These are phyloP conservation scores for Nudaria mundana DNA, from an alignment of 2,888 invertebrate species.

Conservation along the genomic window DNA sequence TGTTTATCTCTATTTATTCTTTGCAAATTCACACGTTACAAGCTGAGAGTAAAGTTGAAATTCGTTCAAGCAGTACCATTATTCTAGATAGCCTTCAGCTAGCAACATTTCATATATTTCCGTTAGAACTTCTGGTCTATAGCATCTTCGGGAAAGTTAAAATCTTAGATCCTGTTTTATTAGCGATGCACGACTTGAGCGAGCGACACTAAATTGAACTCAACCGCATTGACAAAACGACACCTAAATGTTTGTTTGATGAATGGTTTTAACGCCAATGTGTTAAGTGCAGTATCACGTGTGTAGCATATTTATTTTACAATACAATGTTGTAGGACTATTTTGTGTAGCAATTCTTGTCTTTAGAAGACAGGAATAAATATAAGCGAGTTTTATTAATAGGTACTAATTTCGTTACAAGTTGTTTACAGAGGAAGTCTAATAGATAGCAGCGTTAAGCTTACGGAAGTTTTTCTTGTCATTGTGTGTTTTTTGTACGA, in stretches of 20 bases:
- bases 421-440: too few species aligned
- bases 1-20: constrained; percentile 50
- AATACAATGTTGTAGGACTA: constrained; percentile 46
- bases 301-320: constrained; percentile 22
- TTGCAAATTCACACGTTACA: constrained; percentile 42
- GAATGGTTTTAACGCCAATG: constrained; percentile 45
- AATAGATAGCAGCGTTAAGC: too few species aligned
- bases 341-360: too few species aligned
- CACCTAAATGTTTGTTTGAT: constrained; percentile 30
- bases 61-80: constrained; percentile 24
- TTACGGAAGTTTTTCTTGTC: too few species aligned
- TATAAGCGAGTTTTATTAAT: too few species aligned
- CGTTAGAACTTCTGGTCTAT: constrained; percentile 67
- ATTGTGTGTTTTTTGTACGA: too few species aligned
- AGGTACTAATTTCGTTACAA: too few species aligned
- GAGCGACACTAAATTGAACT: constrained; percentile 29
- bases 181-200: constrained; percentile 61
- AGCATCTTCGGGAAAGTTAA: constrained; percentile 64
- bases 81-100: constrained; percentile 60
- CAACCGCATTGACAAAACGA: constrained; percentile 44
- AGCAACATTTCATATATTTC: constrained; percentile 75
- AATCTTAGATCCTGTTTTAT: constrained; percentile 62
- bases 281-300: constrained; percentile 52
- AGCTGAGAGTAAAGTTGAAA: constrained; percentile 27
- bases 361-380: too few species aligned